phyloP scores from a whole-genome alignment of 2,113 vertebrate genomes.

The Globicephala melas region DNA sequence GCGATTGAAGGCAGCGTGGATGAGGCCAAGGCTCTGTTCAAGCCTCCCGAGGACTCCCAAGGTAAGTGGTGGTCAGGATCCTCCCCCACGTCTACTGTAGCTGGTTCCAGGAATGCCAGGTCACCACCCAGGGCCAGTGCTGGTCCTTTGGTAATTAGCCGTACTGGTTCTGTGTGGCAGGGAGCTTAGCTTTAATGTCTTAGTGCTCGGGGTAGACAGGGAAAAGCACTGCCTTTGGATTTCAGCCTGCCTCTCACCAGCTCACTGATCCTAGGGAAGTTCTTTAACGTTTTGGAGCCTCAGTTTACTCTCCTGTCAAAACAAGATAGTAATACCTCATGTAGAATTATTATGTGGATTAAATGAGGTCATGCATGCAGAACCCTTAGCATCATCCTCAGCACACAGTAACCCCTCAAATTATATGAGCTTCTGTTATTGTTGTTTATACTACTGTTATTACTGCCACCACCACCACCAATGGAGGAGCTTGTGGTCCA shows the following conservation, averaged over 20 bases:
- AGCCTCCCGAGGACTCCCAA: constrained; percentile 96
- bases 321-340: background rate
- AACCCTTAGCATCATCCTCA: background rate
- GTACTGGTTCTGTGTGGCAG: background rate
- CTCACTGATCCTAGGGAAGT: background rate
- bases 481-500: background rate
- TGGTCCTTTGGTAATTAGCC: background rate
- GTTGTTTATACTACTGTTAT: background rate
- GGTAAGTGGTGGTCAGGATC: constrained; percentile 81
- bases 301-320: background rate
- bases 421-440: background rate
- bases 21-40: constrained; percentile 96
- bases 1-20: constrained; percentile 95
- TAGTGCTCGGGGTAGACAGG: background rate
- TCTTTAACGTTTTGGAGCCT: background rate
- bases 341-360: background rate
- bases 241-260: background rate
- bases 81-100: background rate
- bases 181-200: background rate
- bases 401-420: background rate
- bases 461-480: background rate
- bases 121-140: background rate
- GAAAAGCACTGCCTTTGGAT: background rate
- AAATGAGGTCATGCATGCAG: background rate
- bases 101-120: background rate